Percentiles rank a stretch among this genome's conserved stretches.
Evolutionary conservation across 2,113 vertebrate species (phyloP).

Genomic region (Microcebus murinus): DNA sequence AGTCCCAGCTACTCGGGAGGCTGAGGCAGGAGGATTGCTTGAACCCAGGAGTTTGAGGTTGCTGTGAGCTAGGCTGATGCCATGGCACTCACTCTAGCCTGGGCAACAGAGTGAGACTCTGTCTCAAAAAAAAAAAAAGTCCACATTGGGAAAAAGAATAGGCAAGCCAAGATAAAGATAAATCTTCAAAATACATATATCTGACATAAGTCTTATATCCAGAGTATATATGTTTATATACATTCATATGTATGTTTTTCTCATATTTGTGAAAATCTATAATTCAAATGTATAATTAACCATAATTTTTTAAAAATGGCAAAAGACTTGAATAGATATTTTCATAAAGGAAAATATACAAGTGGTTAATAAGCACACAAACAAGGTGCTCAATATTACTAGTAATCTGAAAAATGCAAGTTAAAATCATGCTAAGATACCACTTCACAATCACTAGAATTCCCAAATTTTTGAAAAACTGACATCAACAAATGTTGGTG

Average conservation of each 20-base stretch:
- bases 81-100: too few relatives aligned
- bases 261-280: neutral
- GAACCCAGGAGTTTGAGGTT: too few relatives aligned
- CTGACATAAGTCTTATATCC: neutral
- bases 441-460: neutral
- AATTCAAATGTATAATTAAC: neutral
- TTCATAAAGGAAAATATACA: neutral
- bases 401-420: neutral
- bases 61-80: too few relatives aligned
- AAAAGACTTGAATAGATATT: neutral
- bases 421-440: neutral
- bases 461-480: neutral
- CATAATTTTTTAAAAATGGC: neutral
- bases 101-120: too few relatives aligned
- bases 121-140: neutral
- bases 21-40: too few relatives aligned
- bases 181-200: neutral
- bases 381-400: neutral
- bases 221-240: neutral
- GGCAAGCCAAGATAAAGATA: neutral
- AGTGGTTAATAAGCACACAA: neutral
- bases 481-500: neutral
- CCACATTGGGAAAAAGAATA: neutral
- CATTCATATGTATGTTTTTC: neutral
- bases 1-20: too few relatives aligned